These are phyloP conservation scores for Acrobeloides nanus DNA, from an alignment of 2,888 invertebrate species.

Conservation along the genomic window DNA sequence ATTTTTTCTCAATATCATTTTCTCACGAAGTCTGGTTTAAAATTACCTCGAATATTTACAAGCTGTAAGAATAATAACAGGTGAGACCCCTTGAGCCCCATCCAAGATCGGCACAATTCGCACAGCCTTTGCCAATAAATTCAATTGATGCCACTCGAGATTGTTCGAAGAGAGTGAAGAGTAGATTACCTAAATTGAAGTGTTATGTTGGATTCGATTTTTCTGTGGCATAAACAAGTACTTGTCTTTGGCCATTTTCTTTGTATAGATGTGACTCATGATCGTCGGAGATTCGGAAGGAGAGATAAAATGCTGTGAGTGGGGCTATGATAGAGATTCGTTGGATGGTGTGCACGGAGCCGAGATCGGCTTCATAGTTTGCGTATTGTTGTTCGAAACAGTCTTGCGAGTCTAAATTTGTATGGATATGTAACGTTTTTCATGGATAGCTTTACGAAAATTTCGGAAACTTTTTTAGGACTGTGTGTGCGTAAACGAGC, in stretches of 20 bases:
- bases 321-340: constrained; percentile 41
- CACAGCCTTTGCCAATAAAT: constrained; percentile 32
- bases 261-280: constrained; percentile 22
- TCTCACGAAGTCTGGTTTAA: too few relatives aligned
- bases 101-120: constrained; percentile 34
- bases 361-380: constrained; percentile 25
- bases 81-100: constrained; percentile 22
- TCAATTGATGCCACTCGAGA: constrained; percentile 35
- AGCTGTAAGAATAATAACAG: constrained; percentile 38
- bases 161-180: constrained; percentile 45
- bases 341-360: constrained; percentile 26
- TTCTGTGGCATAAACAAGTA: constrained; percentile 9
- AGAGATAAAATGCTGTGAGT: constrained; percentile 38
- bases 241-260: constrained; percentile 35
- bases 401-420: constrained; percentile 9
- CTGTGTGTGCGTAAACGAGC: too few relatives aligned
- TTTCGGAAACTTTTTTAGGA: too few relatives aligned
- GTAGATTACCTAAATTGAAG: constrained; percentile 36
- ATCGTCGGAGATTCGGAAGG: constrained; percentile 33
- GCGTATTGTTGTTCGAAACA: constrained; percentile 35
- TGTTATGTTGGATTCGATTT: too few relatives aligned
- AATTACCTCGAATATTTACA: constrained; percentile 40
- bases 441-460: too few relatives aligned
- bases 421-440: too few relatives aligned
- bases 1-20: too few relatives aligned